Evolutionary conservation across 2,113 vertebrate species (phyloP).

Genomic region (Antennarius striatus): DNA sequence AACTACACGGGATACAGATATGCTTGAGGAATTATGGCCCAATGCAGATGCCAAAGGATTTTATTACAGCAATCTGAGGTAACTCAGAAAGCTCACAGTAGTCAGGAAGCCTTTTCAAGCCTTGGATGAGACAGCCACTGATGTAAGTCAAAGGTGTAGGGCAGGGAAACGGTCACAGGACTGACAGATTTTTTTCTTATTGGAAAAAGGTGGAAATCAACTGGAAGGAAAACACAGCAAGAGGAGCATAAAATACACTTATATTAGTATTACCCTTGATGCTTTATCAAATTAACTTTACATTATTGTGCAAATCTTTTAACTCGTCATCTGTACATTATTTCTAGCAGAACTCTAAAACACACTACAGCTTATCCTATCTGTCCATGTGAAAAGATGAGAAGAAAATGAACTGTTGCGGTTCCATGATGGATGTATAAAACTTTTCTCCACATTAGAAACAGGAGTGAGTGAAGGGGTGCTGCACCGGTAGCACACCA

Average conservation of each 20-base stretch:
- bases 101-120: conserved; percentile 22
- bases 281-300: conserved; percentile 31
- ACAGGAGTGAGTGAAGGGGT: conserved; percentile 24
- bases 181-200: conserved; percentile 6
- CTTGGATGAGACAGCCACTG: not conserved
- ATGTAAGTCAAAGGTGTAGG: conserved; percentile 7
- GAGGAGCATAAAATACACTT: not conserved
- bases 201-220: not conserved
- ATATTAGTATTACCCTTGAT: conserved; percentile 23
- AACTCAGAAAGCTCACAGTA: conserved; percentile 13
- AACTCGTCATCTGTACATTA: conserved; percentile 23
- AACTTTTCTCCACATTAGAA: conserved; percentile 1
- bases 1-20: conserved; percentile 1
- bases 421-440: conserved; percentile 22
- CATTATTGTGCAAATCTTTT: conserved; percentile 55
- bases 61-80: conserved; percentile 14
- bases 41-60: conserved; percentile 30
- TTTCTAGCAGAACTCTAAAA: conserved; percentile 12
- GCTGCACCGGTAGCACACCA: conserved; percentile 27
- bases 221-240: not conserved
- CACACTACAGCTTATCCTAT: conserved; percentile 3
- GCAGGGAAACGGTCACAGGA: conserved; percentile 1
- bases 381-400: conserved; percentile 13
- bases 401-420: conserved; percentile 22
- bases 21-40: conserved; percentile 18